phyloP scores from a whole-genome alignment of 2,797 vertebrate species.

The Hippoglossus hippoglossus region DNA sequence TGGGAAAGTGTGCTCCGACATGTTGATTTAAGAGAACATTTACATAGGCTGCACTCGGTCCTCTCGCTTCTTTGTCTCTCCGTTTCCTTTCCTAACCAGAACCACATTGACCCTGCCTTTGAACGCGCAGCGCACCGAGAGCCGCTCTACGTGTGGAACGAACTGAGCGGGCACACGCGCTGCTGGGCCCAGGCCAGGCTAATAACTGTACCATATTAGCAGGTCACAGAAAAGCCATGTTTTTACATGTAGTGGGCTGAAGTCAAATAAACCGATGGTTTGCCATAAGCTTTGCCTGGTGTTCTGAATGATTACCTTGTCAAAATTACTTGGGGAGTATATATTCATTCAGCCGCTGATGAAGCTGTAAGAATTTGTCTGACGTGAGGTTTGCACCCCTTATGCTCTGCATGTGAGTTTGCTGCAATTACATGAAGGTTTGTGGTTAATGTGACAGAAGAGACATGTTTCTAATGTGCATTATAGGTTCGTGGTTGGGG shows the following conservation, averaged over 20 bases:
- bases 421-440: constrained; percentile 40
- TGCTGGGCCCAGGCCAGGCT: constrained; percentile 63
- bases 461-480: not conserved
- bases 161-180: constrained; percentile 35
- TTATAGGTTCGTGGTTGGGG: no score
- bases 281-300: constrained; percentile 48
- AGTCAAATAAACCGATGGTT: constrained; percentile 77
- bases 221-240: constrained; percentile 70
- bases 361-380: constrained; percentile 35
- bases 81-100: constrained; percentile 72
- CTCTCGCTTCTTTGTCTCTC: constrained; percentile 61
- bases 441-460: constrained; percentile 28
- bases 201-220: constrained; percentile 75
- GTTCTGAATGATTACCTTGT: constrained; percentile 67
- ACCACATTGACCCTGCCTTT: constrained; percentile 74
- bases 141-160: constrained; percentile 53
- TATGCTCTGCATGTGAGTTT: not conserved
- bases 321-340: constrained; percentile 58
- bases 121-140: constrained; percentile 48
- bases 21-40: constrained; percentile 78
- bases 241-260: constrained; percentile 72
- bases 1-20: constrained; percentile 61
- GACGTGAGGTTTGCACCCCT: no score
- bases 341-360: constrained; percentile 60
- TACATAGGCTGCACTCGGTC: constrained; percentile 60